Evolutionary conservation across 2,888 invertebrate species (phyloP), one percentile per base, ranked within the genome.

Genomic region (Ophion ellenae): DNA sequence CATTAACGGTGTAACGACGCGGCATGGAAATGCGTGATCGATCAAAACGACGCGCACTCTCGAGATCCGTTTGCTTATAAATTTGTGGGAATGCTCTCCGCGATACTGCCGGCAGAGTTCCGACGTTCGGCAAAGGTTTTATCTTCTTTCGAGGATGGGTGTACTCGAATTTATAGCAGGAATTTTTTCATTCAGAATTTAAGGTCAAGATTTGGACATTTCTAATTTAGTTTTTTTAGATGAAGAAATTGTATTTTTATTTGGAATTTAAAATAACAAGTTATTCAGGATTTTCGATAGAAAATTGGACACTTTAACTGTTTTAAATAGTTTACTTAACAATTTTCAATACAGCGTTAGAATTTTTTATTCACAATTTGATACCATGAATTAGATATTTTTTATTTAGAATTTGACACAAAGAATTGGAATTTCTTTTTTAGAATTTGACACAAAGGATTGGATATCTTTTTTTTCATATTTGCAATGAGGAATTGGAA

Each of bases 31-130:
- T 53, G 53, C 53, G 14, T 14, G 32, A 71, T 71, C 70, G 53
- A 71, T 71, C 70, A 71, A 47, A 28, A 53, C 2, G 32, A 69
- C 57, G 28, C 28, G 53, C 32, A 71, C 24, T 28, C 45, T 24
- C 40, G 11, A 64, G 24, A 11, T 45, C 47, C 70, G 28, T 71
- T 28, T 53, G 53, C 53, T 57, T 53, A 28, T 57, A 57, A 57
- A 71, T 71, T 57, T 70, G 11, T 7, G 2, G 45, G 24, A 24
- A 45, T 45, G 24, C 45, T 24, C 45, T 9, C 3, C 40, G 20
- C 45, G 24, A 24, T 45, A 45, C n/a, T 24, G 9, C 45, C 69
- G 45, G n/a, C 40, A 67, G 11, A n/a, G 36, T 36, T 32, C 40
- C 10, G 40, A 40, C 66, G 1, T 36, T 69, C 20, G 7, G 5